phyloP scores from a whole-genome alignment of 2,888 invertebrate genomes.

The Tortricodes alternella region DNA sequence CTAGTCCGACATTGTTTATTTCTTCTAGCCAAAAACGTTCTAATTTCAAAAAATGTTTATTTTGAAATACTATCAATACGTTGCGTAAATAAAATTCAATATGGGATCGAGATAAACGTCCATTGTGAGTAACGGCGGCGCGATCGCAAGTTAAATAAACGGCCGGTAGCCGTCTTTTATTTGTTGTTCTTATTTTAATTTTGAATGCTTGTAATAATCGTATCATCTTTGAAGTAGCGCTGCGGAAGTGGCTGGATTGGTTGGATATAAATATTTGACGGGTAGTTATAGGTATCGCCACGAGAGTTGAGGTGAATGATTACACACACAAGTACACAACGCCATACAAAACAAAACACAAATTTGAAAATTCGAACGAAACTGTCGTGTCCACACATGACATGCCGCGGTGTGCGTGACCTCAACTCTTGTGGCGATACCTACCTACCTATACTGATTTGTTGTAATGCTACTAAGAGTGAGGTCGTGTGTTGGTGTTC shows the following conservation, averaged over 20 bases:
- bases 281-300: too few relatives aligned
- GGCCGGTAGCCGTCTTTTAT: conserved; percentile 50
- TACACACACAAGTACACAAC: too few relatives aligned
- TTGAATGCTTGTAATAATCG: conserved; percentile 62
- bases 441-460: too few relatives aligned
- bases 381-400: too few relatives aligned
- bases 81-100: conserved; percentile 30
- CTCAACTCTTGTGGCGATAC: too few relatives aligned
- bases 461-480: too few relatives aligned
- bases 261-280: not conserved
- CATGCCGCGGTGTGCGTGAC: too few relatives aligned
- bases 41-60: conserved; percentile 25
- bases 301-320: not conserved
- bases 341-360: too few relatives aligned
- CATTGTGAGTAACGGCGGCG: conserved; percentile 36
- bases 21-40: conserved; percentile 20
- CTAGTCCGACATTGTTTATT: conserved; percentile 12
- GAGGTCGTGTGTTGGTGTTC: too few relatives aligned
- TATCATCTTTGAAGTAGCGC: conserved; percentile 60
- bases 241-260: not conserved
- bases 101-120: conserved; percentile 30
- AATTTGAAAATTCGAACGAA: too few relatives aligned
- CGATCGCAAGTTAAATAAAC: conserved; percentile 65
- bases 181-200: conserved; percentile 74
- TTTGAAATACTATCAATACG: conserved; percentile 25